Evolutionary conservation across 2,113 vertebrate genomes (phyloP), one percentile per base, ranked within the genome.

Genomic region (Phaethon lepturus): DNA sequence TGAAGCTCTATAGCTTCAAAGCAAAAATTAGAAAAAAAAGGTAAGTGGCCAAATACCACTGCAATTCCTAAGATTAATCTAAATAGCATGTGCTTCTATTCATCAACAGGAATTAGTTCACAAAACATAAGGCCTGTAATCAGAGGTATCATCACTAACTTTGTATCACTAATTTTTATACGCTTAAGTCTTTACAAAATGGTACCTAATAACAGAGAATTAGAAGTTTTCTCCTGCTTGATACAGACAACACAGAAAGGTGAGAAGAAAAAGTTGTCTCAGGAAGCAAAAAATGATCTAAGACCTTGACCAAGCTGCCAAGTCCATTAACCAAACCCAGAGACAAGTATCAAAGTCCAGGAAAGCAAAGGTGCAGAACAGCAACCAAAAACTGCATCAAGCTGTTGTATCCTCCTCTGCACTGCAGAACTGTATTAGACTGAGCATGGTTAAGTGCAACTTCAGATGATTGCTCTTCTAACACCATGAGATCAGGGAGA

Each of bases 391-490:
- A 3, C 35, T 10, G 18, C 33, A 72, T 6, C 23, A 1, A 78
- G 50, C 11, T 16, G 13, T 0, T 14, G 35, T 4, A 73, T 2
- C 12, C 11, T 56, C 19, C 49, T 68, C 18, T 25, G 59, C 13
- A 17, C 8, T 1, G 0, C 67, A 60, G 59, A 38, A 23, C 13
- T 1, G 0, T 2, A 2, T 15, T 1, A 62, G 75, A n/a, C 50
- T 11, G 28, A 82, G 58, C 17, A 18, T 0, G 31, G 52, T 60
- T 29, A 29, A 40, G 31, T 0, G 29, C 62, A 69, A 7, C 78
- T 62, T 40, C 56, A 59, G 35, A 8, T 22, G 52, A 59, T 1
- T 29, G 85, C 69, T 82, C 53, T 24, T 50, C n/a, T 17, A 25
- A 64, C 0, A 1, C 17, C 59, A 24, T 0, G 3, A 52, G 47